A percentile compares a stretch with the other conserved stretches of the same genome.
Conservation (phyloP, 2,888 invertebrate species). For the Adelognathus sp. region DNA sequence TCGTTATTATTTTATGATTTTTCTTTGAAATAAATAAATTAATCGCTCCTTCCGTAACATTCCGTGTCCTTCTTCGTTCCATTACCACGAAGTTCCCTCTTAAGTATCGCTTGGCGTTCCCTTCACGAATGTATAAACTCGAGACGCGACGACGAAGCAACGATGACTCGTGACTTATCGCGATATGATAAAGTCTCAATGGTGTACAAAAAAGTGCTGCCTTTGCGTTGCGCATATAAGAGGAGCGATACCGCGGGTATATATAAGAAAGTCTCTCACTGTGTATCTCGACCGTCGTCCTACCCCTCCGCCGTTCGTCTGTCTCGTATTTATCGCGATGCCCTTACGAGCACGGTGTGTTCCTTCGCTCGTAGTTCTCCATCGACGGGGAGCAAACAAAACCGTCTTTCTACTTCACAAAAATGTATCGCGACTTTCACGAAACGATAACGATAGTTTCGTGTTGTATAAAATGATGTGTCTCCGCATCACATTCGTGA, state of each 20-base stretch:
- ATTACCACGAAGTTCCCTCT: neutral
- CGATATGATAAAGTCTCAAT: conserved; percentile 44
- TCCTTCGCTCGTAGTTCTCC: conserved; percentile 15
- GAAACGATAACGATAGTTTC: conserved; percentile 20
- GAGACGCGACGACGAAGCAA: conserved; percentile 20
- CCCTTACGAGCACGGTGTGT: conserved; percentile 31
- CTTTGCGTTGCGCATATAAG: conserved; percentile 14
- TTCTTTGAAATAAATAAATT: too few relatives aligned
- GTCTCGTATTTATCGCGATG: conserved; percentile 39
- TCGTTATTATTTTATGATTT: too few relatives aligned
- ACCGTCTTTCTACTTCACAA: neutral
- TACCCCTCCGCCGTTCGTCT: neutral
- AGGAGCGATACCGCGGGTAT: conserved; percentile 15
- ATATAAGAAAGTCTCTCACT: conserved; percentile 6
- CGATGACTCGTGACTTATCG: conserved; percentile 45
- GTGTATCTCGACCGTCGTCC: conserved; percentile 19
- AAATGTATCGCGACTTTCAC: neutral
- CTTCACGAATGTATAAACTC: conserved; percentile 27
- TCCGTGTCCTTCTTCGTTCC: neutral
- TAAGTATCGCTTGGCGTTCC: neutral
- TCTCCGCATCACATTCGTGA: neutral
- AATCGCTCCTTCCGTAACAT: neutral
- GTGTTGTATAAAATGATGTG: neutral
- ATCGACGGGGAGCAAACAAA: conserved; percentile 43
- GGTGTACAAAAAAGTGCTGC: conserved; percentile 47